Percentiles rank a stretch among this genome's conserved stretches.
These are phyloP conservation scores for Eidolon helvum DNA, from an alignment of 2,113 vertebrate species.

Conservation along the genomic window DNA sequence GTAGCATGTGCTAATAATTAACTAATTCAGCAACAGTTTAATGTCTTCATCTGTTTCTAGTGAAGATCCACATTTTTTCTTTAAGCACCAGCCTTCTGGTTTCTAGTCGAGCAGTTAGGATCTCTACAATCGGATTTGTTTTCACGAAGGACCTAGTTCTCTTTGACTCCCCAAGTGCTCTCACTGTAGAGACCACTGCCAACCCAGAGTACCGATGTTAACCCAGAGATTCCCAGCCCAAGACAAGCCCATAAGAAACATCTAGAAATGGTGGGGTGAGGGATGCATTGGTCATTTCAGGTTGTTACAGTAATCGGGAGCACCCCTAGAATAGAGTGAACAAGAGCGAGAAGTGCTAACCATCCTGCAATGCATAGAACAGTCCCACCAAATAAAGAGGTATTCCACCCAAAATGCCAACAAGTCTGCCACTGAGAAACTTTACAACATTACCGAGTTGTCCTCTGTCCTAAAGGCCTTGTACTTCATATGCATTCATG, in stretches of 20 bases:
- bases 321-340: neutral
- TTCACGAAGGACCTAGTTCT: neutral
- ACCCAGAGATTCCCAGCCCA: neutral
- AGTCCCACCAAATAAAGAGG: neutral
- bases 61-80: neutral
- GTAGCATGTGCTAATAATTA: neutral
- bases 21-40: neutral
- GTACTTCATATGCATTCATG: neutral
- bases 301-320: neutral
- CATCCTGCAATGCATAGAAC: neutral
- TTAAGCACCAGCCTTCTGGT: neutral
- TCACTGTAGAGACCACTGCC: neutral
- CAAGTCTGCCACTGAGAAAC: neutral
- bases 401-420: neutral
- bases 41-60: neutral
- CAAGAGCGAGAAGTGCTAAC: neutral
- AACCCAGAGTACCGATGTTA: neutral
- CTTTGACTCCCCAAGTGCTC: neutral
- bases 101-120: neutral
- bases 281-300: neutral
- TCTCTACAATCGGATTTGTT: neutral
- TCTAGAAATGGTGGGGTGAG: neutral
- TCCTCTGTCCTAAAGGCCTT: neutral
- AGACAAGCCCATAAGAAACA: neutral
- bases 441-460: neutral